Evolutionary conservation across 1,140 invertebrate species (phyloP).

Genomic region (Calycopis cecrops): DNA sequence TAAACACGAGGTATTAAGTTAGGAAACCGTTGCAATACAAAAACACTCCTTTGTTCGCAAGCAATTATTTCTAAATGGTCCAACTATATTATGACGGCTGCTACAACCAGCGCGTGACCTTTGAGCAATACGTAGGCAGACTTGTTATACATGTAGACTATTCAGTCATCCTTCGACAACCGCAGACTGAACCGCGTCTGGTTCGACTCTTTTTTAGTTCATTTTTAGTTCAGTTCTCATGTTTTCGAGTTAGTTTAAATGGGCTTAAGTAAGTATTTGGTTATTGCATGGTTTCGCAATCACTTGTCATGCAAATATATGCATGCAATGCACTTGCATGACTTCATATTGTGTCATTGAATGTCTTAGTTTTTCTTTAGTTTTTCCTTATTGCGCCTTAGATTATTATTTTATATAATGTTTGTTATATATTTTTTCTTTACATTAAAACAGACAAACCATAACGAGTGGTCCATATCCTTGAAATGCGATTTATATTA

Average conservation of each 20-base stretch:
- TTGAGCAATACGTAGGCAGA: slow-evolving; percentile 9
- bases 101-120: slow-evolving; percentile 1
- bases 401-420: neutral
- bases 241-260: slow-evolving; percentile 22
- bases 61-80: neutral
- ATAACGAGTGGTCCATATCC: no score
- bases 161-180: slow-evolving; percentile 17
- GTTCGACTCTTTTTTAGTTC: neutral
- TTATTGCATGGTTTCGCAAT: neutral
- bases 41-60: neutral
- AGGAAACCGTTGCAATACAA: no score
- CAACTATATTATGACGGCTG: neutral
- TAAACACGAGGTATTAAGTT: no score
- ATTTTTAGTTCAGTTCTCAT: slow-evolving; percentile 9
- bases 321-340: slow-evolving; percentile 19
- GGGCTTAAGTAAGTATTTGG: slow-evolving; percentile 26
- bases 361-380: neutral
- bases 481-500: no score
- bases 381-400: neutral
- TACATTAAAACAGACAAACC: no score
- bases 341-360: neutral
- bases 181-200: slow-evolving; percentile 11
- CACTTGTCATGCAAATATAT: slow-evolving; percentile 16
- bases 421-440: no score
- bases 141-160: neutral